Conservation (phyloP, 2,797 vertebrate genomes). For the Taeniopygia guttata region DNA sequence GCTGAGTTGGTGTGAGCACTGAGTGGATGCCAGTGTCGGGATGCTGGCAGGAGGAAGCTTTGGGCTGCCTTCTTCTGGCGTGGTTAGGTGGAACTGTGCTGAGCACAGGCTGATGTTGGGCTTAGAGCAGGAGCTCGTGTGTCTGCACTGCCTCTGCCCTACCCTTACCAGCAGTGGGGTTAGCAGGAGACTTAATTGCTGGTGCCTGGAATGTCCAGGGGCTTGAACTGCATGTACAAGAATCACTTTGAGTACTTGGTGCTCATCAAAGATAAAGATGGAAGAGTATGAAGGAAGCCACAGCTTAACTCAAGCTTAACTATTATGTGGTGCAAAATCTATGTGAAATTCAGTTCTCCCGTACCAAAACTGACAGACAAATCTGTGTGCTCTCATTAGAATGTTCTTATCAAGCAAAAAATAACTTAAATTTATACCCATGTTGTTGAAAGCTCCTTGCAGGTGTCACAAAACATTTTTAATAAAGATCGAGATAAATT, state of each 20-base stretch:
- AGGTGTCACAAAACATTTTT: background rate
- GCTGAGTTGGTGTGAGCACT: background rate
- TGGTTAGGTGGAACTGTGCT: background rate
- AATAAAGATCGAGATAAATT: background rate
- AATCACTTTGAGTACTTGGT: background rate
- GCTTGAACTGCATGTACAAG: fast-evolving
- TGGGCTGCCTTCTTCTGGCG: background rate
- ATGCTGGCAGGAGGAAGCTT: background rate
- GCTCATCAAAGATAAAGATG: background rate
- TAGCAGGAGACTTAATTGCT: fast-evolving
- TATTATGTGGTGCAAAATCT: background rate
- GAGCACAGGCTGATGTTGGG: background rate
- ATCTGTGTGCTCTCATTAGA: background rate
- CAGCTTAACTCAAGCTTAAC: background rate
- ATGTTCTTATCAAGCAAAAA: background rate
- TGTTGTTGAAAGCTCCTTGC: background rate
- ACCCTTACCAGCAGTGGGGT: fast-evolving
- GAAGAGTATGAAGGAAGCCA: background rate
- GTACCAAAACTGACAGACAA: background rate
- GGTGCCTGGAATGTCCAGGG: too few species aligned
- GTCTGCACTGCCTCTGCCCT: background rate
- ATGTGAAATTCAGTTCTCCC: background rate
- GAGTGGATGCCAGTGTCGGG: fast-evolving
- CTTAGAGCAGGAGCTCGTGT: background rate
- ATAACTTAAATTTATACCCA: background rate